Evolutionary conservation across 2,113 vertebrate species (phyloP).

Genomic region (Tauraco erythrolophus): DNA sequence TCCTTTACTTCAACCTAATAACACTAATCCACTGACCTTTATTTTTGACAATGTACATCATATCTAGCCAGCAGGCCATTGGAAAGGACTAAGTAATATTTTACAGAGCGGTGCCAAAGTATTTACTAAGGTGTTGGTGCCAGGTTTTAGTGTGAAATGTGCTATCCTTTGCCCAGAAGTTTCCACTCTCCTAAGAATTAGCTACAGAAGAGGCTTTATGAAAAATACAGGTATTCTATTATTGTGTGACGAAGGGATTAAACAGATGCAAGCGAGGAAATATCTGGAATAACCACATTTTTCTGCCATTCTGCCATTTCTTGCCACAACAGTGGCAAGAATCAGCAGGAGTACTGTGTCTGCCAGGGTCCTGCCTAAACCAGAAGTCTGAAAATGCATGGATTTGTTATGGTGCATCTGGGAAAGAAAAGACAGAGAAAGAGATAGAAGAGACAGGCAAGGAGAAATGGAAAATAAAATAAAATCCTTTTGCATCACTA

Average conservation of each 20-base stretch:
- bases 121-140: background rate
- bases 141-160: background rate
- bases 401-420: background rate
- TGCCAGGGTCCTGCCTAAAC: background rate
- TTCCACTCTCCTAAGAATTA: background rate
- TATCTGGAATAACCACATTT: background rate
- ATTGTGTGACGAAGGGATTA: background rate
- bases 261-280: background rate
- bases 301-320: background rate
- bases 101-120: background rate
- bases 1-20: background rate
- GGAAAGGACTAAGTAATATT: background rate
- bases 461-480: background rate
- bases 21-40: background rate
- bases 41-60: background rate
- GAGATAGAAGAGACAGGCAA: background rate
- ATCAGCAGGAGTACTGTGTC: background rate
- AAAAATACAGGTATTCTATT: background rate
- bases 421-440: background rate
- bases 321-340: background rate
- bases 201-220: background rate
- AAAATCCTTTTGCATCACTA: background rate
- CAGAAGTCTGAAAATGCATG: background rate
- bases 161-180: background rate
- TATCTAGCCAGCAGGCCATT: background rate